Evolutionary conservation across 2,113 vertebrate species (phyloP).

Genomic region (Nothoprocta perdicaria): DNA sequence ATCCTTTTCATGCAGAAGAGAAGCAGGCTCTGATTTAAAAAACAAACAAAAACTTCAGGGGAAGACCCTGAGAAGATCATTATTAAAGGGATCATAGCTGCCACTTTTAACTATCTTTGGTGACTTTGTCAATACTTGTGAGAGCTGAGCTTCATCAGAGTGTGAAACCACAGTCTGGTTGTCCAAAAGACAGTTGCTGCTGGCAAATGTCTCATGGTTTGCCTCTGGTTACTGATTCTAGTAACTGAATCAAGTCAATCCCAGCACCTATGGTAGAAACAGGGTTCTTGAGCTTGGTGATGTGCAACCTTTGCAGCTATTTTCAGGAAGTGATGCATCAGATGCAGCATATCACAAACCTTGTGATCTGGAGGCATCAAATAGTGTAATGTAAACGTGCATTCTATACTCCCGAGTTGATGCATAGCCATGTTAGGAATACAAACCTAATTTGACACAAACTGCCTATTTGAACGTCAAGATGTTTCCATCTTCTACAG

Average conservation of each 20-base stretch:
- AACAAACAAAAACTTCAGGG: not conserved
- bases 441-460: not conserved
- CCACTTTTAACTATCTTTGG: accelerated
- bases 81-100: not conserved
- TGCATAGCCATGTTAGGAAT: not conserved
- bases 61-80: not conserved
- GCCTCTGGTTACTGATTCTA: not conserved
- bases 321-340: not conserved
- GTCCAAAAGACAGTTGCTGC: not conserved
- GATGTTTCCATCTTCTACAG: not conserved
- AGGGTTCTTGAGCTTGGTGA: not conserved
- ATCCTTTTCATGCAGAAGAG: not conserved
- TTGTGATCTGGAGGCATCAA: not conserved
- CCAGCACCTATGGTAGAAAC: not conserved
- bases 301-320: not conserved
- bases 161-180: not conserved
- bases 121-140: not conserved
- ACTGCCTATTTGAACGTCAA: not conserved
- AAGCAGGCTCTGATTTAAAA: not conserved
- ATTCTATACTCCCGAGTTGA: not conserved
- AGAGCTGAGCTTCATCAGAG: not conserved
- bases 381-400: not conserved
- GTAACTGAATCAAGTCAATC: not conserved
- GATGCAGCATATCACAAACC: not conserved
- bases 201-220: not conserved